Base-by-base conservation (phyloP, 2,888 invertebrate genomes). In the Parelbella ahira region DNA sequence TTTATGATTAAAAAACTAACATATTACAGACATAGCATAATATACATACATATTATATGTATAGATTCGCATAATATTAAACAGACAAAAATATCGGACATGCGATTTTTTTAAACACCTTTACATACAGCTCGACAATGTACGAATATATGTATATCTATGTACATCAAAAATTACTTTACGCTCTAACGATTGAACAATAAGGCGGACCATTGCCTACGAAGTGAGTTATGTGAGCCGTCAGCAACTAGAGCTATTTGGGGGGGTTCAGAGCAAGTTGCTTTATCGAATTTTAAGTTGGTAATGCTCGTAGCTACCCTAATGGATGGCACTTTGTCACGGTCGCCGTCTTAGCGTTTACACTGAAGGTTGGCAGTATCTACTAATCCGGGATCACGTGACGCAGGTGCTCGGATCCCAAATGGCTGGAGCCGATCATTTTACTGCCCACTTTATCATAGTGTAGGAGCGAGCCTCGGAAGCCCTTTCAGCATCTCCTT, bases 321-420 rank as follows among this genome's bases (percentile, higher is more conserved):
- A 80, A 80, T 75, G 68, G 66, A 48, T 53, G 56, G 56, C 60
- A 64, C 66, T 79, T 71, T 72, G 74, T 74, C 71, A 71, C 65
- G 62, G 73, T 70, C 68, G 68, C 60, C 63, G 56, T 68, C 64
- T 74, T 63, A 64, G 64, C 65, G 54, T 70, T 68, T 54, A 56
- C 53, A 54, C 69, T 58, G 53, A 58, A 54, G 68, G 63, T 63
- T 61, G 56, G 54, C 57, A 54, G 49, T 68, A 45, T 49, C 33
- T 36, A 47, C 46, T 50, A 50, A 51, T 52, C 51, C 48, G 32
- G 47, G 51, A 44, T 44, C 38, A 38, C 34, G 44, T 13, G 46
- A 48, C 47, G 44, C 54, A 54, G 55, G 48, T 56, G 52, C 34
- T 21, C 37, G 37, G 28, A 33, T 32, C 42, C 42, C 28, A 20